These are phyloP conservation scores for Latrodectus geometricus DNA, from an alignment of 1,140 invertebrate genomes.

Conservation along the genomic window DNA sequence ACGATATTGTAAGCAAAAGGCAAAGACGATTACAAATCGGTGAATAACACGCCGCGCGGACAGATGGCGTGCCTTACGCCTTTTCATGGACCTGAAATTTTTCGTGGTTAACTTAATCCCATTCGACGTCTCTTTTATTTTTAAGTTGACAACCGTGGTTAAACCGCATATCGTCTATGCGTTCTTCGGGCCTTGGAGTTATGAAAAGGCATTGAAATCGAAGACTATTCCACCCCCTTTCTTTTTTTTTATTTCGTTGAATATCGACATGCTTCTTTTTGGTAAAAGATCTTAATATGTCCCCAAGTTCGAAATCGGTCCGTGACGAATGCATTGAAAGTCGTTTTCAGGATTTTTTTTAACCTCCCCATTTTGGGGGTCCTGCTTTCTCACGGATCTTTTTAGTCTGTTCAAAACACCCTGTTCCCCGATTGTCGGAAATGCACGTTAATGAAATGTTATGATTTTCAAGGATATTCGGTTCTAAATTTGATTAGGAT, in stretches of 20 bases:
- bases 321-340: constrained; percentile 46
- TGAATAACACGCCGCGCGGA: constrained; percentile 21
- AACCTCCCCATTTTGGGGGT: not conserved
- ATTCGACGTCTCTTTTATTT: constrained; percentile 48
- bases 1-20: not conserved
- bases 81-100: constrained; percentile 9
- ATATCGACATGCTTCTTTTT: not conserved
- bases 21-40: constrained; percentile 35
- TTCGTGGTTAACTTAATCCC: constrained; percentile 54
- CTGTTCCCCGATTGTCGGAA: not conserved
- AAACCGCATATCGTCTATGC: constrained; percentile 11
- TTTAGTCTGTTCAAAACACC: not conserved
- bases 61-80: constrained; percentile 25
- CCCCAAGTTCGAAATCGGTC: constrained; percentile 24
- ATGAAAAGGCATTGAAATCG: not conserved
- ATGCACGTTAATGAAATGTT: too few species aligned
- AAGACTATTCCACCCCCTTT: not conserved
- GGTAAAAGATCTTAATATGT: constrained; percentile 36
- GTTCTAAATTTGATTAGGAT: too few species aligned
- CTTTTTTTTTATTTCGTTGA: not conserved
- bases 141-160: constrained; percentile 53
- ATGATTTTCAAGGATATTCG: too few species aligned
- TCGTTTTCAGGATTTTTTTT: not conserved
- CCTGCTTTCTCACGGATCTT: constrained; percentile 47
- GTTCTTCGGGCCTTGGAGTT: not conserved